Conservation (phyloP, 2,888 invertebrate species). For the Ophioninae sp. region DNA sequence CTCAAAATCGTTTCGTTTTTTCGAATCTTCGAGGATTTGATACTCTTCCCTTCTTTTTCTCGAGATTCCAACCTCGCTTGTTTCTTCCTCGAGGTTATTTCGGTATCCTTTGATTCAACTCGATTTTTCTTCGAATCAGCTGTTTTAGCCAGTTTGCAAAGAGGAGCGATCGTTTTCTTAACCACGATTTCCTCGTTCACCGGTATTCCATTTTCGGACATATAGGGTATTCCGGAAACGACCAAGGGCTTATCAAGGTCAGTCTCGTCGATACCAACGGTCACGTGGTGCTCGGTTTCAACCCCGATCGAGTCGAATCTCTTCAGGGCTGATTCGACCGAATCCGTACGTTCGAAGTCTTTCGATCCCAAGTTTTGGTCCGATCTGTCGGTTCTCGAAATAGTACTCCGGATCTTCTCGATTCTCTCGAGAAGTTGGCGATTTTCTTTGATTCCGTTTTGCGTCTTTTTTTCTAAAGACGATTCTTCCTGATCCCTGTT, state of each 20-base stretch:
- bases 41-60: neutral
- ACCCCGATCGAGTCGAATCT: conserved; percentile 72
- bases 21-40: conserved; percentile 41
- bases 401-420: conserved; percentile 48
- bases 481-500: neutral
- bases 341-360: conserved; percentile 69
- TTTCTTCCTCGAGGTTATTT: conserved; percentile 40
- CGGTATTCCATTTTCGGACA: conserved; percentile 5
- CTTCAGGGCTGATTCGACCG: conserved; percentile 72
- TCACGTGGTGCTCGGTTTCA: conserved; percentile 62
- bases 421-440: conserved; percentile 53
- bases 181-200: conserved; percentile 20
- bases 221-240: conserved; percentile 1
- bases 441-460: conserved; percentile 42
- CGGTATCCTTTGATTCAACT: conserved; percentile 21
- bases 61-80: neutral
- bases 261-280: conserved; percentile 54
- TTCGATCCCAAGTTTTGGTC: conserved; percentile 52
- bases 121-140: conserved; percentile 10
- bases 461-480: conserved; percentile 10
- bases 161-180: conserved; percentile 40
- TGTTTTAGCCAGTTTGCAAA: conserved; percentile 31
- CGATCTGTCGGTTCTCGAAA: conserved; percentile 52
- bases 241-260: conserved; percentile 18
- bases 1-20: conserved; percentile 7